Base-by-base conservation (phyloP, 2,113 vertebrate species). In the Sphaerodactylus townsendi region DNA sequence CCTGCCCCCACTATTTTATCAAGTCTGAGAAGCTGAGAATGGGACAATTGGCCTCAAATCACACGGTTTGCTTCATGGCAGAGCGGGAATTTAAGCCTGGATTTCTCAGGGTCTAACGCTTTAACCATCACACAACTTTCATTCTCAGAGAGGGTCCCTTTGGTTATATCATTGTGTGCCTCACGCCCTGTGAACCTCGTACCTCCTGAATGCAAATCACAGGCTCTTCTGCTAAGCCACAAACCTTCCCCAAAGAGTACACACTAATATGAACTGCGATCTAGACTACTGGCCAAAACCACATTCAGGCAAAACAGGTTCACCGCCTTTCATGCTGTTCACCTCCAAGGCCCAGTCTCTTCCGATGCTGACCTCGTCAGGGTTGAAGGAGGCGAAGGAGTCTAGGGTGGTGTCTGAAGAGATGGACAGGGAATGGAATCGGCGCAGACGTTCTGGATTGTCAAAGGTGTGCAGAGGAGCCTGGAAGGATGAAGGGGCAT, bases 361-460 rank as follows among this genome's bases (percentile, higher is more conserved):
- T 2, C 13, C 21, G 25, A 15, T 19, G 65, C 77, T 35, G 73
- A 98, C 98, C 97, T 97, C 97, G n/a, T 97, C 96, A 0, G 95
- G 95, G 48, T 91, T 95, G 73, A 98, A 96, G 53, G 98, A 98
- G 87, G 96, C 96, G 46, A 97, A 98, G 85, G 97, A 98, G 82
- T 97, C 97, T 3, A 97, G 96, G 0, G 97, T 95, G 85, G 98
- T 97, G 81, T 98, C 97, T 0, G 97, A 98, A 88, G 98, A 98
- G 83, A 97, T 73, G 13, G 98, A 98, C 66, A 98, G 92, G 0
- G 98, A 98, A 87, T 98, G 98, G 92, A 98, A 97, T 92, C 97
- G 97, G 84, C 94, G 97, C 79, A 96, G 94, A 91, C 91, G 95
- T 3, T 96, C 94, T 69, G 96, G 94, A 53, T 96, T 87, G 86